phyloP scores from a whole-genome alignment of 2,888 invertebrate species.

The Bursaphelenchus okinawaensis region DNA sequence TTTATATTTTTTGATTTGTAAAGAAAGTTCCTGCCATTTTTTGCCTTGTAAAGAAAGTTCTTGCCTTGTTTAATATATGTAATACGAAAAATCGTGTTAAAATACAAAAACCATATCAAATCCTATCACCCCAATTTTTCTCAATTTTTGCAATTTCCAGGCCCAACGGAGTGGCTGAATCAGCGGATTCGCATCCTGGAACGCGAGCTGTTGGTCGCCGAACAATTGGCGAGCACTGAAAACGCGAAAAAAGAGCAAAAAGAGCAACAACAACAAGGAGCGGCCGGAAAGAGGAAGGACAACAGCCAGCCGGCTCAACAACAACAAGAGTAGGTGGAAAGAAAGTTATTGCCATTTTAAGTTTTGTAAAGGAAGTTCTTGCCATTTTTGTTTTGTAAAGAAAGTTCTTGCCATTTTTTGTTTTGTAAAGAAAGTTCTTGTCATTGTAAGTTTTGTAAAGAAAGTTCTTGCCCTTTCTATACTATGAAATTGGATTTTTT shows the following conservation, averaged over 20 bases:
- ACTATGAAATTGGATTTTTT: not conserved
- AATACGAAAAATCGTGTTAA: not conserved
- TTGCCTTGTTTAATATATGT: no score
- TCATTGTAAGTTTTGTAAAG: not conserved
- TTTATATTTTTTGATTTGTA: no score
- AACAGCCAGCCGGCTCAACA: not conserved
- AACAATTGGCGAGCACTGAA: slow-evolving; percentile 16
- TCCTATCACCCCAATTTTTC: no score
- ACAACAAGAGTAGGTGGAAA: not conserved
- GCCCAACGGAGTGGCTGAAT: slow-evolving; percentile 39
- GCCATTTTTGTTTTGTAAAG: not conserved
- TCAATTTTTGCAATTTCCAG: slow-evolving; percentile 17
- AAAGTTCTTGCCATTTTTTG: not conserved
- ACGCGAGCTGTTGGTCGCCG: slow-evolving; percentile 59
- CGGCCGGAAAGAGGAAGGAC: not conserved
- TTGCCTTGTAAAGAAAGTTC: no score
- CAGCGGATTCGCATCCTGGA: slow-evolving; percentile 83
- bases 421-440: not conserved
- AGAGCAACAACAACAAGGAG: not conserved
- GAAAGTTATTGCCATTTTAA: no score
- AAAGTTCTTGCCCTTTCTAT: not conserved
- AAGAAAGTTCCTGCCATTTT: no score
- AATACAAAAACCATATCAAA: no score
- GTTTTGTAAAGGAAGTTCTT: not conserved
- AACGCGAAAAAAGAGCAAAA: slow-evolving; percentile 5